Evolutionary conservation across 2,113 vertebrate species (phyloP).

Genomic region (Hemicordylus capensis): DNA sequence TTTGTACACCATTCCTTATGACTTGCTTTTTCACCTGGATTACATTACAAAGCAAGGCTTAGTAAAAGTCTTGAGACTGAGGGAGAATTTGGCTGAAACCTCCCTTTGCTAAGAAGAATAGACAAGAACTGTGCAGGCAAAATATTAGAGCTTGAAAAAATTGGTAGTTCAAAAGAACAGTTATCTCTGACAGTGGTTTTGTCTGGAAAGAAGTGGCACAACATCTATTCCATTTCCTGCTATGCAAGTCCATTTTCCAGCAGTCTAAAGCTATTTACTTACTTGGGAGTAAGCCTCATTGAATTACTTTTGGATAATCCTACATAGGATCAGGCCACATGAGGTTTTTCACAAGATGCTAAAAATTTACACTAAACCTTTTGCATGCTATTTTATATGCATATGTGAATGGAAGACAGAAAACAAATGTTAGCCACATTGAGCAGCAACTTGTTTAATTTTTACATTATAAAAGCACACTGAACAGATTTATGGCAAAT

Average conservation of each 20-base stretch:
- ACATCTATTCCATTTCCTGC: neutral
- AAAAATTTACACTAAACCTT: neutral
- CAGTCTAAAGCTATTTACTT: neutral
- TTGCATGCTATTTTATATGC: neutral
- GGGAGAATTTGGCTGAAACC: constrained; percentile 14
- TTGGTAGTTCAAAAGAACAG: neutral
- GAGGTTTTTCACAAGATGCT: neutral
- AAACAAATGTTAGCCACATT: neutral
- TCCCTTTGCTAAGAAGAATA: neutral
- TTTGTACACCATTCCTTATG: constrained; percentile 13
- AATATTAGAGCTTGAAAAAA: neutral
- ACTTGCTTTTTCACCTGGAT: constrained; percentile 53
- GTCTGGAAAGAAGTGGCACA: neutral
- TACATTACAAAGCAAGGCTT: constrained; percentile 29
- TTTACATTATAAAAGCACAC: neutral
- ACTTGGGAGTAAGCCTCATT: neutral
- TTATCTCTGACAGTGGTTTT: neutral
- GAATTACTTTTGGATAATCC: neutral
- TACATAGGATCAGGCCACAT: neutral
- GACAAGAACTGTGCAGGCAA: neutral
- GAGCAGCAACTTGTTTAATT: neutral
- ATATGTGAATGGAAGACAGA: neutral
- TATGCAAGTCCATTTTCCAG: neutral
- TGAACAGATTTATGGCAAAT: neutral
- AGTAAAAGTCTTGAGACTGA: neutral